phyloP scores from a whole-genome alignment of 2,113 vertebrate species.

The Pterocles burchelli region DNA sequence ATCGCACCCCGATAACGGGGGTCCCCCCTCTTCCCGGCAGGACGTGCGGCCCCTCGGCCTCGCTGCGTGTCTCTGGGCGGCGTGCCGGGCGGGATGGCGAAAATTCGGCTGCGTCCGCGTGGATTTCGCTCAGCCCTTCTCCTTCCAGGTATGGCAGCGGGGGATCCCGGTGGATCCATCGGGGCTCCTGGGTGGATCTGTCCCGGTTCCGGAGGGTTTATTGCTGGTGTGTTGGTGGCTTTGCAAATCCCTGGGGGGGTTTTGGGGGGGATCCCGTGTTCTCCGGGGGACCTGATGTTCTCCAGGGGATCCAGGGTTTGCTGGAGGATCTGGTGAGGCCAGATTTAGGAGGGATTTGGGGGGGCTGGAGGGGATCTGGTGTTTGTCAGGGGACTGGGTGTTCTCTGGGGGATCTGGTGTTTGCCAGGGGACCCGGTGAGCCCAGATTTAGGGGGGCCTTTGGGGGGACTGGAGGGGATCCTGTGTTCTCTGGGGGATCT shows the following conservation, averaged over 20 bases:
- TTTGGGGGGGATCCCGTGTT: background rate
- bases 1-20: fast-evolving
- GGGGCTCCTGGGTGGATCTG: fast-evolving
- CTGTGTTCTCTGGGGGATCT: no score
- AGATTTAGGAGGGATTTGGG: no score
- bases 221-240: no score
- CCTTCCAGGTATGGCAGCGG: slow-evolving; percentile 78
- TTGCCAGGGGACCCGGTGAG: no score
- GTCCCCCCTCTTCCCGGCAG: background rate
- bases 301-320: background rate
- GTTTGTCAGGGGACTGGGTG: no score
- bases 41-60: background rate
- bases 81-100: background rate
- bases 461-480: no score
- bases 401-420: no score
- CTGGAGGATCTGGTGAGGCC: background rate
- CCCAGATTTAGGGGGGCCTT: no score
- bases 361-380: no score
- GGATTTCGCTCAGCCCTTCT: slow-evolving; percentile 89
- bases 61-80: background rate
- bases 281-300: background rate
- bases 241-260: no score
- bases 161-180: no score
- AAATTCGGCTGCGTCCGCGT: slow-evolving; percentile 75
- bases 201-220: fast-evolving